phyloP scores from a whole-genome alignment of 2,888 invertebrate species.

The Trachelus tabidus region DNA sequence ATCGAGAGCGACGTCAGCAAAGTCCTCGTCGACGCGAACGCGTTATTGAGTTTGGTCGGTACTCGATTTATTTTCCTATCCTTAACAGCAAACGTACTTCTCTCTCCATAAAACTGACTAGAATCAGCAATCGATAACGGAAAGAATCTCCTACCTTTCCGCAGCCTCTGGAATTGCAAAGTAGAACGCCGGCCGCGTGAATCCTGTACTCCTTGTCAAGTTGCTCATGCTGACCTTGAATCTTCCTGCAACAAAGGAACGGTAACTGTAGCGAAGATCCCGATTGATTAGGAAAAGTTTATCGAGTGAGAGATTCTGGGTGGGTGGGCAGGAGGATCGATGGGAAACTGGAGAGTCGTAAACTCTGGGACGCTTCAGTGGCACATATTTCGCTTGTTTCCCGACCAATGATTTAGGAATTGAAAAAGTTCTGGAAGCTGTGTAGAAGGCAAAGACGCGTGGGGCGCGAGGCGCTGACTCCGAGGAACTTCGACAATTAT shows the following conservation, averaged over 20 bases:
- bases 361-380: conserved; percentile 16
- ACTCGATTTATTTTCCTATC: conserved; percentile 38
- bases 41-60: conserved; percentile 45
- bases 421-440: conserved; percentile 41
- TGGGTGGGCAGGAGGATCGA: neutral
- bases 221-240: conserved; percentile 77
- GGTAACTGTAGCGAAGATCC: neutral
- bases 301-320: no score
- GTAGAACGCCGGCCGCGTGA: conserved; percentile 74
- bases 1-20: conserved; percentile 20
- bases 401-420: conserved; percentile 45
- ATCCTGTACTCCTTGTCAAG: conserved; percentile 76
- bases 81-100: neutral
- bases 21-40: conserved; percentile 23
- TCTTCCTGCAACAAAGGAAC: conserved; percentile 69
- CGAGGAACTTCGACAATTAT: conserved; percentile 51
- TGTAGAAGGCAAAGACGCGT: conserved; percentile 12
- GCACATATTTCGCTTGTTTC: conserved; percentile 37
- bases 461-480: conserved; percentile 18
- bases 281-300: neutral
- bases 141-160: conserved; percentile 69
- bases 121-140: neutral
- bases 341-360: neutral
- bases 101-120: neutral
- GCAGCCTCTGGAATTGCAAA: conserved; percentile 72